Base-by-base conservation (phyloP, 2,113 vertebrate genomes). In the Nothobranchius furzeri region DNA sequence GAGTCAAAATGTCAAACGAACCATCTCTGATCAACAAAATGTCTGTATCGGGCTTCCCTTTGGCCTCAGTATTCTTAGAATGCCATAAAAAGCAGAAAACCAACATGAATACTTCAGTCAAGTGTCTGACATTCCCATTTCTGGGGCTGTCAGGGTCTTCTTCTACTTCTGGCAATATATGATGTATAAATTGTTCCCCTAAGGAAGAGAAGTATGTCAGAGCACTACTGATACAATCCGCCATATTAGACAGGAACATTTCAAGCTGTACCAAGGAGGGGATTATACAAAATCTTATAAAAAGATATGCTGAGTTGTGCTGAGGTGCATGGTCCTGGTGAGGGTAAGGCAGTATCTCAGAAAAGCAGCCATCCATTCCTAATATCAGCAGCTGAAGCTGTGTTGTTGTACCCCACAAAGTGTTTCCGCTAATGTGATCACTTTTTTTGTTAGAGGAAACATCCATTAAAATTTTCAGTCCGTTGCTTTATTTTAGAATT, bases 1-100 rank as follows among this genome's bases (percentile, higher is more conserved):
- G 52, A 84, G 87, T 91, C 88, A 87, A 89, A 81, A 90, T 89
- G 87, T 90, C 88, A 91, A 89, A 67, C 14, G 52, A 60, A 82
- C 81, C 69, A 63, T 83, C 84, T 82, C 58, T 66, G 68, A 76
- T 86, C 78, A 85, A 83, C 77, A 79, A 76, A 89, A 89, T 67
- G 80, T 88, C 88, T 90, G 80, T 76, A 81, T 85, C 65, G 70
- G 78, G 71, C 73, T 69, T 85, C 84, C 85, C 79, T 53, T 13
- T 47, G 80, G 79, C 43, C 70, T 67, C 50, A 17, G 59, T 84
- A 85, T 88, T 91, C 82, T 80, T 84, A 46, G 55, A 54, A 57
- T 68, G 36, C 76, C 66, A 60, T 78, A 72, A 47, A 81, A 81
- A 83, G 88, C 73, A 63, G 66, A 79, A 58, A 78, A 68, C 48